phyloP scores from a whole-genome alignment of 2,113 vertebrate genomes.

The Trematocara marginatum region DNA sequence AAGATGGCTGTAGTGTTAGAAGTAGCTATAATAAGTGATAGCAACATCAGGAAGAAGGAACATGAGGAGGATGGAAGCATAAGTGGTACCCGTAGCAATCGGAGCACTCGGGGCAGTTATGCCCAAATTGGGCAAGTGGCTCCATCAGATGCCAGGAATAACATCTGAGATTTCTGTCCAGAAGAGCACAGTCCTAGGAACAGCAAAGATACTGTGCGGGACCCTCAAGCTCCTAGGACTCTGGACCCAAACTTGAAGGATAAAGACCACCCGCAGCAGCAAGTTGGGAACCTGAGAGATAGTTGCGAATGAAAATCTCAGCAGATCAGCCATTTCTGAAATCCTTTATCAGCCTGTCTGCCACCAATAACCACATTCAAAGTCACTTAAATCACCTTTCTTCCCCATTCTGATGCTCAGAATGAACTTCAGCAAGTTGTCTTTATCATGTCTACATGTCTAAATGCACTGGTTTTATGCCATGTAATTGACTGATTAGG shows the following conservation, averaged over 20 bases:
- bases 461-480: not conserved
- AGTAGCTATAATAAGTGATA: not conserved
- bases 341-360: not conserved
- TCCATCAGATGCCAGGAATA: not conserved
- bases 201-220: not conserved
- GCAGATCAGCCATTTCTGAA: not conserved
- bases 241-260: rapidly evolving
- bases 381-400: not conserved
- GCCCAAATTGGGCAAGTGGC: not conserved
- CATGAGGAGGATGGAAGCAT: not conserved
- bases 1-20: not conserved
- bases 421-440: not conserved
- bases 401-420: not conserved
- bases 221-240: not conserved
- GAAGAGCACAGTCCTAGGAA: not conserved
- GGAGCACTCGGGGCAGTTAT: rapidly evolving
- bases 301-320: not conserved
- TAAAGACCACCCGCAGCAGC: rapidly evolving
- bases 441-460: not conserved
- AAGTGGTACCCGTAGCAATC: rapidly evolving
- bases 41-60: not conserved
- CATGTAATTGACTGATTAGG: not conserved
- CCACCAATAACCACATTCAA: not conserved
- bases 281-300: not conserved
- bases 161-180: not conserved